These are phyloP conservation scores for Agraylea sexmaculata DNA, from an alignment of 1,140 invertebrate species.

Conservation along the genomic window DNA sequence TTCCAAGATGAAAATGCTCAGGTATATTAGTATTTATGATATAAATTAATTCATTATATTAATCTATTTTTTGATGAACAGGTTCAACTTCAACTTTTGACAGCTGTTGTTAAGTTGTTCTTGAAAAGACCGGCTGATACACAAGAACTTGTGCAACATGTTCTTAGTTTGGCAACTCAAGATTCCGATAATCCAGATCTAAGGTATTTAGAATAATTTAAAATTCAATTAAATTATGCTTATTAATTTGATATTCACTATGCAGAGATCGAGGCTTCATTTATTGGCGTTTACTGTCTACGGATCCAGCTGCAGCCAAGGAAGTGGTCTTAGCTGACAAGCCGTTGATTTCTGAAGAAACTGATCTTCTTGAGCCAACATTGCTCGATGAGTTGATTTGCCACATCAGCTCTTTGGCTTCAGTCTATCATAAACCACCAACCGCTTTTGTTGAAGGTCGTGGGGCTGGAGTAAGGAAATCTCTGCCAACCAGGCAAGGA, in stretches of 20 bases:
- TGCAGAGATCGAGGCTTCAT: slow-evolving; percentile 94
- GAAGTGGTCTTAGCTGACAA: slow-evolving; percentile 99
- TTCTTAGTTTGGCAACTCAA: slow-evolving; percentile 86
- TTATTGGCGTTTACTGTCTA: slow-evolving; percentile 97
- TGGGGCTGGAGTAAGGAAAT: slow-evolving; percentile 55
- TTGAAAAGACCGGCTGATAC: slow-evolving; percentile 96
- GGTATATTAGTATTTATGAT: slow-evolving; percentile 24
- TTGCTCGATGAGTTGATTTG: slow-evolving; percentile 97
- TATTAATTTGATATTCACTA: not conserved
- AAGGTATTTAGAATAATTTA: slow-evolving; percentile 25
- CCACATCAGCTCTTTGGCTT: slow-evolving; percentile 96
- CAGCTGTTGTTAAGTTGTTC: slow-evolving; percentile 97
- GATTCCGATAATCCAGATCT: slow-evolving; percentile 99
- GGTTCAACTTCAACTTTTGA: slow-evolving; percentile 92
- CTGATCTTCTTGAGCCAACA: slow-evolving; percentile 95
- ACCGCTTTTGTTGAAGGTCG: slow-evolving; percentile 91
- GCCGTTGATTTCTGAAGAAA: slow-evolving; percentile 98
- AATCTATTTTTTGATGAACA: slow-evolving; percentile 9
- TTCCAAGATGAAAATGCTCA: slow-evolving; percentile 99
- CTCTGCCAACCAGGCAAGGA: slow-evolving; percentile 49
- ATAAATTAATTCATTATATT: not conserved
- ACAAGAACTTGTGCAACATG: slow-evolving; percentile 93
- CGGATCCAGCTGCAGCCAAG: slow-evolving; percentile 97
- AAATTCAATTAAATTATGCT: not conserved
- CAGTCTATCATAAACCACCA: slow-evolving; percentile 98